Evolutionary conservation across 2,797 vertebrate species (phyloP).

Genomic region (Chelon auratus): DNA sequence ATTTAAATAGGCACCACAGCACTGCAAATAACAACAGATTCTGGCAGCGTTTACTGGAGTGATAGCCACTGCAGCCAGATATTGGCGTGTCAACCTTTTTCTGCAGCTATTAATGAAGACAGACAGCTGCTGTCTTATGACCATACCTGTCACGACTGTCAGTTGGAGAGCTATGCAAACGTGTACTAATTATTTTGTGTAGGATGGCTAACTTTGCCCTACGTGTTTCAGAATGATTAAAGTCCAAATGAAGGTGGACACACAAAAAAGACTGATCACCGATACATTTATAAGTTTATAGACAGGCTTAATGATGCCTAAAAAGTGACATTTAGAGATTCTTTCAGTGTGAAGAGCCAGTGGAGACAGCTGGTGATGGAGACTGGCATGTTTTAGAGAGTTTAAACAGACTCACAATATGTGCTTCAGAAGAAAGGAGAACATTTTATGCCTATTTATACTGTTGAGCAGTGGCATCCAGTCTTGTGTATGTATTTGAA

Average conservation of each 20-base stretch:
- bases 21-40: constrained; percentile 19
- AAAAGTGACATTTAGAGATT: constrained; percentile 54
- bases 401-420: constrained; percentile 42
- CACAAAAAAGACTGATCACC: constrained; percentile 17
- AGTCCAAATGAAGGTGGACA: constrained; percentile 17
- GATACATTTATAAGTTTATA: constrained; percentile 34
- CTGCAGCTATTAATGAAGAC: constrained; percentile 30
- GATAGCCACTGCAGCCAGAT: constrained; percentile 30
- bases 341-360: constrained; percentile 32
- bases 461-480: constrained; percentile 20
- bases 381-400: constrained; percentile 53
- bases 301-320: constrained; percentile 25
- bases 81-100: constrained; percentile 11
- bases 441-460: constrained; percentile 40
- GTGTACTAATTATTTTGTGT: constrained; percentile 1
- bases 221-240: constrained; percentile 24
- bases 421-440: constrained; percentile 30
- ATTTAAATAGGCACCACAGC: constrained; percentile 21
- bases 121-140: constrained; percentile 33
- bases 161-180: constrained; percentile 7
- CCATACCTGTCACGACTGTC: constrained; percentile 11
- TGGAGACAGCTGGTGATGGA: constrained; percentile 52
- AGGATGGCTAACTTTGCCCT: constrained; percentile 2
- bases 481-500: not conserved
- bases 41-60: constrained; percentile 21